A percentile compares a stretch with the other conserved stretches of the same genome.
These are phyloP conservation scores for rat (Rattus norvegicus) DNA, from an alignment of 2,113 vertebrate genomes.

Conservation along the genomic window DNA sequence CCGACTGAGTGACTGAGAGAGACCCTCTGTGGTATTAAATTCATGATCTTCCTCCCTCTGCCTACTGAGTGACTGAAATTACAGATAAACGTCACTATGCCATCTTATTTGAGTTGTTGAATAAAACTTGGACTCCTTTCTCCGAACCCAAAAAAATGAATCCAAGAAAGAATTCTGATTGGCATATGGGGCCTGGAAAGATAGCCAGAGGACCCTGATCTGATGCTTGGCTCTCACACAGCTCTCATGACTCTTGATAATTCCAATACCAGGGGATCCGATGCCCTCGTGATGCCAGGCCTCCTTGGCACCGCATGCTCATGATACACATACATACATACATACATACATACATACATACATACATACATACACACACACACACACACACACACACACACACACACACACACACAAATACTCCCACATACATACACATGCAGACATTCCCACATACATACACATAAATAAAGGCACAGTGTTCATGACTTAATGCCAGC, in stretches of 20 bases:
- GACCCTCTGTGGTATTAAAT: not conserved
- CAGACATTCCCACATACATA: not conserved
- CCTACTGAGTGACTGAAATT: not conserved
- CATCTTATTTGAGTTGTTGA: not conserved
- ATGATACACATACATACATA: not conserved
- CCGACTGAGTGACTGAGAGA: too few species aligned
- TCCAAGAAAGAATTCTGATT: not conserved
- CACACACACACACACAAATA: too few species aligned
- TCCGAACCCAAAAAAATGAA: not conserved
- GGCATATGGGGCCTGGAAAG: not conserved
- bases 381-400: too few species aligned
- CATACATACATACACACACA: too few species aligned
- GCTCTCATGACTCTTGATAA: not conserved
- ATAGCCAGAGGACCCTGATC: not conserved
- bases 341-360: not conserved
- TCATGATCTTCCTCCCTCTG: not conserved
- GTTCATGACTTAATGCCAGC: not conserved
- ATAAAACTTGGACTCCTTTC: not conserved
- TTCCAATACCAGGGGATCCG: not conserved
- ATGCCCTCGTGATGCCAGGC: not conserved
- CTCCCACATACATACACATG: not conserved
- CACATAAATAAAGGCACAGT: not conserved
- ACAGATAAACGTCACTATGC: not conserved
- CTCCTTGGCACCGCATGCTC: not conserved
- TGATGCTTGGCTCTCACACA: too few species aligned